Evolutionary conservation across 2,888 invertebrate genomes (phyloP).

Genomic region (Geotrupes spiniger): DNA sequence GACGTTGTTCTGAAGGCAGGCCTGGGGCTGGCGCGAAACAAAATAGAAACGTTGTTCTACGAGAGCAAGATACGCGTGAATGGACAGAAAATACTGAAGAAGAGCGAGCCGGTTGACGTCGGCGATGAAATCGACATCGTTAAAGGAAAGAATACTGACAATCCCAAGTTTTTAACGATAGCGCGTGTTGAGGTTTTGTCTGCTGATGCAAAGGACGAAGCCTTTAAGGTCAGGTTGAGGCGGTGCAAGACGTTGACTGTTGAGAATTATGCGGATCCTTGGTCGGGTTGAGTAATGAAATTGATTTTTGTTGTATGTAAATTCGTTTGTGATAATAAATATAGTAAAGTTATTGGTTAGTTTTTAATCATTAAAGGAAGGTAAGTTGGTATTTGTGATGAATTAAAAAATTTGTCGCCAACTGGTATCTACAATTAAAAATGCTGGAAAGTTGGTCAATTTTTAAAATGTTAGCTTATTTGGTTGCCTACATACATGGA

Average conservation of each 20-base stretch:
- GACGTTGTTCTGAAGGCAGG: constrained; percentile 70
- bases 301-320: too few species aligned
- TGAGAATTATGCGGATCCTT: constrained; percentile 67
- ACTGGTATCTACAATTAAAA: too few species aligned
- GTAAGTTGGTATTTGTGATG: too few species aligned
- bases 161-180: constrained; percentile 67
- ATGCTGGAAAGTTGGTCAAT: too few species aligned
- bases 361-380: too few species aligned
- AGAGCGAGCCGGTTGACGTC: constrained; percentile 62
- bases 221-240: constrained; percentile 59
- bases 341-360: too few species aligned
- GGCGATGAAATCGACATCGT: constrained; percentile 80
- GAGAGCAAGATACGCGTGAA: constrained; percentile 78
- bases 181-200: constrained; percentile 66
- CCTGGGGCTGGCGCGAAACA: constrained; percentile 70
- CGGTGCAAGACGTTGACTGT: constrained; percentile 68
- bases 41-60: constrained; percentile 77
- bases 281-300: constrained; percentile 38
- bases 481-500: too few species aligned
- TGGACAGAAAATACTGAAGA: constrained; percentile 73
- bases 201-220: constrained; percentile 56
- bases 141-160: constrained; percentile 63
- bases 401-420: too few species aligned
- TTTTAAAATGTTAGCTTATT: too few species aligned
- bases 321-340: too few species aligned